Evolutionary conservation across 1,140 invertebrate species (phyloP), one percentile per base, ranked within the genome.

Genomic region (Agrilus planipennis): DNA sequence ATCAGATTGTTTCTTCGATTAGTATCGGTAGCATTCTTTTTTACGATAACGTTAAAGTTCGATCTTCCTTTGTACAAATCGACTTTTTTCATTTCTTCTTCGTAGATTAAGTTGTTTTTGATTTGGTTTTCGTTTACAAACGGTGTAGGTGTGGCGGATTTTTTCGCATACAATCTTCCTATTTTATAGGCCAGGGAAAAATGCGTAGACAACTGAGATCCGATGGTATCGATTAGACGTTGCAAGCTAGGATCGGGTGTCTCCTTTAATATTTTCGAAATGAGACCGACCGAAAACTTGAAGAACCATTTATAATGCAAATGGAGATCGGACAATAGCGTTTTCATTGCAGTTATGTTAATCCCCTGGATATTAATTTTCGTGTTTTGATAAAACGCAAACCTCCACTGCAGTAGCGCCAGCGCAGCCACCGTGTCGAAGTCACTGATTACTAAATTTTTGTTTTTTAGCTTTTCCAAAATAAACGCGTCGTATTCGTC

Each of bases 291-390:
- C 23, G 70, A 56, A 58, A 66, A 58, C 51, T 72, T 73, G 29
- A 62, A 46, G n/a, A 72, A 50, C 71, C 71, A 74, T 56, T 68
- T 70, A 41, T 65, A 69, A 46, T 72, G 69, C 6, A 71, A 51
- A 39, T 67, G 57, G 11, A 72, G 41, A 31, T 65, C 59, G 11
- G 62, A 58, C 11, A 70, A 51, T 3, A 64, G 58, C 21, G 64
- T 61, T 42, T 64, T 25, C 14, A 46, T 34, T 3, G 36, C 18
- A 2, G 10, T 7, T 14, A 27, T 30, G 20, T 22, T 29, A 11
- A 29, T 29, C 14, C 37, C 30, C 10, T 14, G n/a, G 5, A 34
- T 27, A 20, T 16, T 19, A 27, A 18, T 18, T 10, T 14, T 35
- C 12, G 28, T 3, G 4, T 60, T 49, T 17, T 53, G 11, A 51